A percentile compares a stretch with the other conserved stretches of the same genome.
Evolutionary conservation across 2,113 vertebrate genomes (phyloP).

Genomic region (Pao palembangensis): DNA sequence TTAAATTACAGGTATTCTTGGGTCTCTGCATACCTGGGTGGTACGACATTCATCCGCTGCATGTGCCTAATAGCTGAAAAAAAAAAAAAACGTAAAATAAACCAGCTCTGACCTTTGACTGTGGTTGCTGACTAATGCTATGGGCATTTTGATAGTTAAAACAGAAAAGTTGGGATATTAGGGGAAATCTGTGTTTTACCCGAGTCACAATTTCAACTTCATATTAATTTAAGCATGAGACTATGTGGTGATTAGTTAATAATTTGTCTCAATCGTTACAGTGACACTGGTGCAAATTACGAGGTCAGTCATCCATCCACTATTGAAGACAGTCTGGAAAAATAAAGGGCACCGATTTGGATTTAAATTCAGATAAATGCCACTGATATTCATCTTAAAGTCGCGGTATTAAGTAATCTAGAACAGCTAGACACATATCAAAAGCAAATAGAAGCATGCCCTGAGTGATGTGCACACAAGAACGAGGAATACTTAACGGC

Average conservation of each 20-base stretch:
- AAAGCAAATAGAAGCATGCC: constrained; percentile 14
- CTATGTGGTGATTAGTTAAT: constrained; percentile 1
- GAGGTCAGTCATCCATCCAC: constrained; percentile 40
- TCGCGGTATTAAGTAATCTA: constrained; percentile 21
- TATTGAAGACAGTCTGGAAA: constrained; percentile 26
- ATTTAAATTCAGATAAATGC: constrained; percentile 41
- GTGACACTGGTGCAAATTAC: constrained; percentile 32
- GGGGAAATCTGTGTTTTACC: constrained; percentile 31
- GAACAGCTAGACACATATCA: constrained; percentile 2
- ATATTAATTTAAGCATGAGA: neutral
- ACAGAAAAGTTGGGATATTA: constrained; percentile 26
- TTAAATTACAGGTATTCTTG: constrained; percentile 3
- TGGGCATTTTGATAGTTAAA: constrained; percentile 57
- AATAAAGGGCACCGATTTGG: constrained; percentile 36
- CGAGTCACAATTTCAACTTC: neutral
- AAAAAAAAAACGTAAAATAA: constrained; percentile 67
- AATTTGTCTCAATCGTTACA: constrained; percentile 16
- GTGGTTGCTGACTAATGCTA: constrained; percentile 58
- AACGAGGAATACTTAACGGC: constrained; percentile 16
- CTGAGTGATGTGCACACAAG: constrained; percentile 13
- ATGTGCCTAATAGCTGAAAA: constrained; percentile 1
- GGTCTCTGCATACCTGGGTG: constrained; percentile 20
- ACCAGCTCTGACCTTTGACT: constrained; percentile 71
- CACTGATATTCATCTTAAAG: constrained; percentile 36
- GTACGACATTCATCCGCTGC: constrained; percentile 16